Base-by-base conservation (phyloP, 1,140 invertebrate species). In the Campoletis sonorensis region DNA sequence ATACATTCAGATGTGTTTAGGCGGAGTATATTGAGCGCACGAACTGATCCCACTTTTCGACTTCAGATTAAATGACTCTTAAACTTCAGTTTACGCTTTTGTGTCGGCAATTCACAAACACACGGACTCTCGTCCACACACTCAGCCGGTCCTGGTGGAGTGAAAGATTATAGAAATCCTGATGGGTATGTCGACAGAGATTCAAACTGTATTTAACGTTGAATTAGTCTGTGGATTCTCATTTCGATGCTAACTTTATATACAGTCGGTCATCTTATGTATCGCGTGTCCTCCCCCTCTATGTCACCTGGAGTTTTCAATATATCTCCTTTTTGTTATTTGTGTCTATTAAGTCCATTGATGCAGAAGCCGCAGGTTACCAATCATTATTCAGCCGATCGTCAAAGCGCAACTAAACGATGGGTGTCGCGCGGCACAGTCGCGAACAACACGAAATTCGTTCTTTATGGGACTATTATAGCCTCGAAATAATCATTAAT, bases 201-300 rank as follows among this genome's bases (percentile, higher is more conserved):
- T 90, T 89, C 88, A 86, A 84, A 85, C 86, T 82, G 85, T 86
- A 81, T 89, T 90, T 89, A 90, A 89, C 84, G 82, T 88, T 85
- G 88, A 89, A 90, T 90, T 89, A 89, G 86, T 73, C 80, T 70
- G 51, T 80, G 70, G 61, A 64, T 64, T 2, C 61, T 27, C 61
- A 27, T 64, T 64, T 26, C 23, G n/a, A 71, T 77, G 72, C 72
- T 23, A 49, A 15, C 23, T 54, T 21, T 1, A 10, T 1, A 10
- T 8, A 77, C 27, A 0, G 10, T 45, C 8, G 76, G 0, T 54
- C 37, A 23, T 37, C 49, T 67, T 4, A 45, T 26, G 40, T 64
- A 40, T 26, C 21, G 23, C 1, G 11, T 16, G 15, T 37, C 76
- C 30, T 78, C 76, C 54, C 76, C n/a, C 76, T n/a, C n/a, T 23